Percentiles rank a stretch among this genome's conserved stretches.
Conservation (phyloP, 2,888 invertebrate species). For the Odontocolon sp. region DNA sequence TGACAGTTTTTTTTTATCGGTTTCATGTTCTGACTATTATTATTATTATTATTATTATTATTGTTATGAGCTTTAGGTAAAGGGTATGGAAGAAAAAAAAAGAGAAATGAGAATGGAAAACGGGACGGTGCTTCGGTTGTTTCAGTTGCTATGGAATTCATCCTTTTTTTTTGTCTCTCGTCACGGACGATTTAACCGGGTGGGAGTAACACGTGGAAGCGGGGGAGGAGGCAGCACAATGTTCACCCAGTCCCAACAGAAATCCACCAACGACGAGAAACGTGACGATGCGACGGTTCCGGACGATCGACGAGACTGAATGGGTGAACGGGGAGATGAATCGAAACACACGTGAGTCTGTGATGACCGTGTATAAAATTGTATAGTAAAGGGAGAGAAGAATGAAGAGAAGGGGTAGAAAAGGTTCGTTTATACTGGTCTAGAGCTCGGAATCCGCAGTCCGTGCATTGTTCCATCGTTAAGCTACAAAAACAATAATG, state of each 20-base stretch:
- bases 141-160: conserved; percentile 43
- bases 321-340: conserved; percentile 17
- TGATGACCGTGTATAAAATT: too few species aligned
- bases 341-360: conserved; percentile 27
- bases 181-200: conserved; percentile 53
- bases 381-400: conserved; percentile 27
- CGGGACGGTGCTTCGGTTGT: conserved; percentile 17
- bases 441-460: conserved; percentile 39
- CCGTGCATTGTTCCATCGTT: conserved; percentile 54
- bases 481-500: conserved; percentile 58
- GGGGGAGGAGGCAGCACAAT: conserved; percentile 18
- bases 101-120: background rate
- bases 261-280: conserved; percentile 48
- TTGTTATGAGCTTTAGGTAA: too few species aligned
- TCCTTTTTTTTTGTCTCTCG: conserved; percentile 29
- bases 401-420: conserved; percentile 13
- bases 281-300: conserved; percentile 60
- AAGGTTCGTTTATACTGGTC: conserved; percentile 37
- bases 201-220: conserved; percentile 23
- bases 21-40: too few species aligned
- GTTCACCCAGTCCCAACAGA: conserved; percentile 32
- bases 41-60: too few species aligned
- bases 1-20: too few species aligned
- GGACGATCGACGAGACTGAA: conserved; percentile 51
- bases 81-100: too few species aligned